A percentile compares a stretch with the other conserved stretches of the same genome.
phyloP scores from a whole-genome alignment of 2,888 invertebrate species.

The Pachydiplax longipennis region DNA sequence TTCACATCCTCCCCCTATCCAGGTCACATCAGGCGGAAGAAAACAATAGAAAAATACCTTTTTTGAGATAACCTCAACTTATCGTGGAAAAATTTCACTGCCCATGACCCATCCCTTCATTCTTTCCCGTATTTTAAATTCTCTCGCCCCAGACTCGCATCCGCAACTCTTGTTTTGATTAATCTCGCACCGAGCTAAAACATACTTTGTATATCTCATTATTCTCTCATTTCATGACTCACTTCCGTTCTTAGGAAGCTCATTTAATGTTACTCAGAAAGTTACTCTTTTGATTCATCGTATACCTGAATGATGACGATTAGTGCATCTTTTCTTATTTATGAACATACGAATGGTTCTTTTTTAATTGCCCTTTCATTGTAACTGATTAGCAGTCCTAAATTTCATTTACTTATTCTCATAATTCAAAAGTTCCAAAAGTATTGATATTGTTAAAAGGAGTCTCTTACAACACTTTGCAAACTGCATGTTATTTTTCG shows the following conservation, averaged over 20 bases:
- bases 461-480: too few species aligned
- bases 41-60: conserved; percentile 29
- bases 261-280: not conserved
- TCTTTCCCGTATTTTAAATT: not conserved
- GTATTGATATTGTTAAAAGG: too few species aligned
- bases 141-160: not conserved
- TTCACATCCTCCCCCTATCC: conserved; percentile 25
- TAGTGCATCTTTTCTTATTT: too few species aligned
- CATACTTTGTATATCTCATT: not conserved
- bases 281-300: not conserved
- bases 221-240: not conserved
- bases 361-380: too few species aligned
- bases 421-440: too few species aligned
- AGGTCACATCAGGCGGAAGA: conserved; percentile 1
- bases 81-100: conserved; percentile 19
- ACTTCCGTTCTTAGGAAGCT: not conserved
- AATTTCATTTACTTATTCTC: too few species aligned
- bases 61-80: conserved; percentile 7
- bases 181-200: not conserved
- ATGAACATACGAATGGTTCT: too few species aligned
- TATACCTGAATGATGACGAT: too few species aligned
- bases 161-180: not conserved
- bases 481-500: too few species aligned
- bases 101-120: conserved; percentile 16
- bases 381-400: too few species aligned